A percentile compares a stretch with the other conserved stretches of the same genome.
These are phyloP conservation scores for Dynastes maya DNA, from an alignment of 2,888 invertebrate genomes.

Conservation along the genomic window DNA sequence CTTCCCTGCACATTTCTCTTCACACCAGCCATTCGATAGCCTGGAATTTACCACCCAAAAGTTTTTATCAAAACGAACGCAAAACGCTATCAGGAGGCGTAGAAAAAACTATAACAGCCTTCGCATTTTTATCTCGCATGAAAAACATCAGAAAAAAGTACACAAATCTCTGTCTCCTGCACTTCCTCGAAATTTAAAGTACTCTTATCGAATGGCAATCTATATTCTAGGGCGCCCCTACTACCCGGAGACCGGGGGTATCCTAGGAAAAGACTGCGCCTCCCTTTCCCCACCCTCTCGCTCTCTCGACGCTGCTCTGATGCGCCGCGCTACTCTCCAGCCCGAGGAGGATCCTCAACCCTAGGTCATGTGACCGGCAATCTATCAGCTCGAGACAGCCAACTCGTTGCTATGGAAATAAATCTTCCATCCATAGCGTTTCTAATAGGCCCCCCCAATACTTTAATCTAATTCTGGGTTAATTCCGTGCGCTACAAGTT, in stretches of 20 bases:
- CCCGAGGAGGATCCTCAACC: slow-evolving; percentile 51
- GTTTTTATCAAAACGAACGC: slow-evolving; percentile 44
- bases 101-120: slow-evolving; percentile 50
- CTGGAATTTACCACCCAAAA: slow-evolving; percentile 32
- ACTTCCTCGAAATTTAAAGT: slow-evolving; percentile 65
- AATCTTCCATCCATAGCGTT: slow-evolving; percentile 70
- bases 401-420: slow-evolving; percentile 71
- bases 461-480: slow-evolving; percentile 51
- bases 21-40: slow-evolving; percentile 25
- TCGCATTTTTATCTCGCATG: slow-evolving; percentile 56
- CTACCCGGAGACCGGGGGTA: slow-evolving; percentile 54
- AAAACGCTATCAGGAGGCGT: slow-evolving; percentile 3
- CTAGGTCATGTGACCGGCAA: slow-evolving; percentile 67
- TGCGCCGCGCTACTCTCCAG: slow-evolving; percentile 48
- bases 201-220: slow-evolving; percentile 64
- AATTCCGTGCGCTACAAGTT: slow-evolving; percentile 44
- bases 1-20: too few relatives aligned
- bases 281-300: slow-evolving; percentile 50
- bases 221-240: slow-evolving; percentile 61
- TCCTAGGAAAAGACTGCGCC: slow-evolving; percentile 51
- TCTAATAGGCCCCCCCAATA: slow-evolving; percentile 69
- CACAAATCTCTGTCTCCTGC: slow-evolving; percentile 63
- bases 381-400: slow-evolving; percentile 69
- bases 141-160: slow-evolving; percentile 57
- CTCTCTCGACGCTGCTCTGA: slow-evolving; percentile 35